Percentiles rank a stretch among this genome's conserved stretches.
Evolutionary conservation across 1,140 invertebrate genomes (phyloP).

Genomic region (Drosophila prosaltans): DNA sequence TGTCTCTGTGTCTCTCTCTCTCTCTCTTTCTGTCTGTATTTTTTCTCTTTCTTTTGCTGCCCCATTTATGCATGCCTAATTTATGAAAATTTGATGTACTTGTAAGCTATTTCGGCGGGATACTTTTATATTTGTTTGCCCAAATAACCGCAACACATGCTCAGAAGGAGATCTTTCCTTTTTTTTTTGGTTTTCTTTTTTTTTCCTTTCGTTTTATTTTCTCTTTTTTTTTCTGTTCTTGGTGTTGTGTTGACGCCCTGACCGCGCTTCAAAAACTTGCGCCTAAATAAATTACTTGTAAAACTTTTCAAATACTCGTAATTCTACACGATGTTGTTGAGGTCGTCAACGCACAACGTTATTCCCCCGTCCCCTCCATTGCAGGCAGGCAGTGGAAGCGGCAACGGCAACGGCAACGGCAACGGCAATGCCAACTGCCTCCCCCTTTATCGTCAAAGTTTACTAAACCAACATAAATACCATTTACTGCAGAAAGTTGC

Average conservation of each 20-base stretch:
- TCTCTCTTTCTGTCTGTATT: constrained; percentile 12
- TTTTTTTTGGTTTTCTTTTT: not conserved
- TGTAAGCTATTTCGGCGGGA: constrained; percentile 78
- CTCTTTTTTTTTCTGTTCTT: constrained; percentile 1
- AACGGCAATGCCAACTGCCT: constrained; percentile 24
- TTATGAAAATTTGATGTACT: constrained; percentile 82
- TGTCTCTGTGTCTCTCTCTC: not conserved
- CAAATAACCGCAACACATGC: constrained; percentile 76
- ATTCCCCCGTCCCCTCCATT: not conserved
- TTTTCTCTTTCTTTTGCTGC: constrained; percentile 26
- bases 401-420: constrained; percentile 1
- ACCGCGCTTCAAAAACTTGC: constrained; percentile 73
- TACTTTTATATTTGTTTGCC: constrained; percentile 81
- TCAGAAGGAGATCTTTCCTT: constrained; percentile 26
- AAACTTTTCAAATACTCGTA: constrained; percentile 82
- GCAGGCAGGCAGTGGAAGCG: constrained; percentile 3
- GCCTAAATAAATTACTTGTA: constrained; percentile 81
- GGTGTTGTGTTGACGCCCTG: constrained; percentile 42
- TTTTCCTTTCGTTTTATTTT: constrained; percentile 16
- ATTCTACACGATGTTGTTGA: constrained; percentile 81
- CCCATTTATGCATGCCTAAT: constrained; percentile 81
- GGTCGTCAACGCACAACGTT: constrained; percentile 72
- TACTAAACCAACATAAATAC: constrained; percentile 81
- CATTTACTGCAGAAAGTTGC: constrained; percentile 78
- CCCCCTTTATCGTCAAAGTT: constrained; percentile 72